phyloP scores from a whole-genome alignment of 2,888 invertebrate species.

The Lathronympha strigana region DNA sequence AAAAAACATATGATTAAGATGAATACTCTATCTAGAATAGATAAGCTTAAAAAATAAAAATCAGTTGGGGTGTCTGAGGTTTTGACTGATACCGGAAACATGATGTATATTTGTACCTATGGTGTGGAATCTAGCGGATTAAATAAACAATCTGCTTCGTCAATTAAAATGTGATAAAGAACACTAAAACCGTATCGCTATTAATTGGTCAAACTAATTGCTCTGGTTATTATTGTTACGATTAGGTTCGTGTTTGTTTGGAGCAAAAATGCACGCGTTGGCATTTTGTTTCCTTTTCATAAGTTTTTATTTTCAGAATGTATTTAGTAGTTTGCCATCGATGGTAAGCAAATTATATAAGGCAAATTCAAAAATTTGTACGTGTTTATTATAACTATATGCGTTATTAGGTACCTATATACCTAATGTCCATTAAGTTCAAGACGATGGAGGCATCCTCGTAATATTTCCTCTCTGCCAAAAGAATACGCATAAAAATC shows the following conservation, averaged over 20 bases:
- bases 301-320: slow-evolving; percentile 30
- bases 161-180: slow-evolving; percentile 1
- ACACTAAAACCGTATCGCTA: background rate
- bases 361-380: no score
- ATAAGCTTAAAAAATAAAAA: no score
- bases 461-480: no score
- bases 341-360: slow-evolving; percentile 35
- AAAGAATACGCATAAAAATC: no score
- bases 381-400: no score
- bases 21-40: no score
- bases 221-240: slow-evolving; percentile 13
- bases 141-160: background rate
- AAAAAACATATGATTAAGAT: no score
- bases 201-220: slow-evolving; percentile 12
- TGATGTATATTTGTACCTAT: background rate
- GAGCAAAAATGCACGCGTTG: slow-evolving; percentile 20
- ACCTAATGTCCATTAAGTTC: no score
- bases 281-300: slow-evolving; percentile 21
- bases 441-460: no score
- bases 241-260: slow-evolving; percentile 12
- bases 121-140: background rate
- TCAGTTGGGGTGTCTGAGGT: no score
- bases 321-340: slow-evolving; percentile 34
- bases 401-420: no score
- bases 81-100: no score